Base-by-base conservation (phyloP, 2,888 invertebrate species). In the Hypselothyrea guttata region DNA sequence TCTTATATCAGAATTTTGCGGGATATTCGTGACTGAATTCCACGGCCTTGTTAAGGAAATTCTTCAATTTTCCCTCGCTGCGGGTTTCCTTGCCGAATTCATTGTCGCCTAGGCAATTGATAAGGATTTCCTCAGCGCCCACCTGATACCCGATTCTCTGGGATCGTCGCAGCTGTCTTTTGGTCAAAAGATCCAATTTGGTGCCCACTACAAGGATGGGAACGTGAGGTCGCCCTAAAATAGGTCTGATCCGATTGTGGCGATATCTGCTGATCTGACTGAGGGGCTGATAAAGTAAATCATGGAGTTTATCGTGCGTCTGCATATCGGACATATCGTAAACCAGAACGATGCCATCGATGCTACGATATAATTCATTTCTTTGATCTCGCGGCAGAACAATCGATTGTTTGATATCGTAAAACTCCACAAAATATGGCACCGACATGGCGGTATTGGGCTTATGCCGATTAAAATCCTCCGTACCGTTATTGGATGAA, bases 191-290 rank as follows among this genome's bases (percentile, higher is more conserved):
- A 42, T 84, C 82, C 58, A 70, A 8, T 12, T 55, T 60, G 13
- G 84, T 77, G 35, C 76, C 76, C 31, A 84, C 75, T 8, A 84
- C 84, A 7, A 77, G 45, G 18, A 84, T 74, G 4, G 76, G 76
- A 0, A 84, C 71, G 5, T 74, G 71, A 1, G 27, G 60, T 8
- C 63, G 54, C 7, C 13, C 30, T 7, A 83, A 12, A 0, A 83
- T 61, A 5, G 81, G 51, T 2, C 58, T 53, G 1, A 12, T 2
- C 0, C 71, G 75, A 4, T 35, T 18, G 15, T 66, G 60, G 15
- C 76, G 82, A 41, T 61, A n/a, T 5, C 58, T 60, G 41, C 71
- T 53, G 5, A 77, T 77, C 44, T 63, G 56, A 0, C 52, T 22
- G 30, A 77, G 31, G 0, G 76, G 76, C 16, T 54, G 62, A 38